A percentile compares a stretch with the other conserved stretches of the same genome.
phyloP scores from a whole-genome alignment of 2,797 vertebrate species.

The Apogon talboti region DNA sequence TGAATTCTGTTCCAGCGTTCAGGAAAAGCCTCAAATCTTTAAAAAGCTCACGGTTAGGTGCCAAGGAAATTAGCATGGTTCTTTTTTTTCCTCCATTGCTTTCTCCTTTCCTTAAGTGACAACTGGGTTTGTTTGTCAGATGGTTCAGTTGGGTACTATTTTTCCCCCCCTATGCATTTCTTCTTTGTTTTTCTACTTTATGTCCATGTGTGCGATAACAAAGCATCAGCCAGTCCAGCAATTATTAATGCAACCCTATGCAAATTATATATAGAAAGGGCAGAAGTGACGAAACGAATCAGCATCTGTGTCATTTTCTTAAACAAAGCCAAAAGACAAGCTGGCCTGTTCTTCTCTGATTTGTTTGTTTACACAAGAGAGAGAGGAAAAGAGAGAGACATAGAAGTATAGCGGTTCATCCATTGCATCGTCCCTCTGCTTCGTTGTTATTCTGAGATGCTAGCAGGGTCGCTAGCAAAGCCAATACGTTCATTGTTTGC shows the following conservation, averaged over 20 bases:
- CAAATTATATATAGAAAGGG: slow-evolving; percentile 1
- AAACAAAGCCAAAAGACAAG: slow-evolving; percentile 1
- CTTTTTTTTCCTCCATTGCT: neutral
- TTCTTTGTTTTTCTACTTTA: neutral
- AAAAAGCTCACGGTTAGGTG: neutral
- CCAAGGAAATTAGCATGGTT: no score
- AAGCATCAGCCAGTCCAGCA: neutral
- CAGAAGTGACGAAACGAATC: neutral
- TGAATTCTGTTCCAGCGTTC: no score
- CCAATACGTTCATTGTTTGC: slow-evolving; percentile 47
- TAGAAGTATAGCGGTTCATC: neutral
- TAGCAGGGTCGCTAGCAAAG: slow-evolving; percentile 16
- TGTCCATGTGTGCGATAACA: neutral
- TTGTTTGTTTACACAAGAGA: slow-evolving; percentile 15
- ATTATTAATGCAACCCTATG: slow-evolving; percentile 15
- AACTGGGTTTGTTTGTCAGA: no score
- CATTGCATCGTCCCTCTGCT: slow-evolving; percentile 2
- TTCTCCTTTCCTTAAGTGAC: neutral
- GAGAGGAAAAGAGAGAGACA: neutral
- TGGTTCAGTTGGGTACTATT: neutral
- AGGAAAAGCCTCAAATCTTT: neutral
- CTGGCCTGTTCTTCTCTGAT: neutral
- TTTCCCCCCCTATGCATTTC: no score
- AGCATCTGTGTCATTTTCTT: neutral
- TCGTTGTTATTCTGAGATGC: slow-evolving; percentile 38